Conservation (phyloP, 2,797 vertebrate species). For the Salmo trutta region DNA sequence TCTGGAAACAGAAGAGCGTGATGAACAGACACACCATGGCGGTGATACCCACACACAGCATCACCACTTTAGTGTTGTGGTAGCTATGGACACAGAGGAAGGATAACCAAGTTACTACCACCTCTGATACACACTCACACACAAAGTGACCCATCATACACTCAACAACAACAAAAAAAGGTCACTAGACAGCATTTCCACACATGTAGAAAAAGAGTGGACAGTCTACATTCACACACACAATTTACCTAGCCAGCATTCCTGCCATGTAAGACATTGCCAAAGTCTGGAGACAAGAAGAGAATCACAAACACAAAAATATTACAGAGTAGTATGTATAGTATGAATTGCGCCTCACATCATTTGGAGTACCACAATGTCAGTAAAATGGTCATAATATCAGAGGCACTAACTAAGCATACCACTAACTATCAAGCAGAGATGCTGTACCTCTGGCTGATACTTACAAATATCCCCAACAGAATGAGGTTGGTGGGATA, state of each 20-base stretch:
- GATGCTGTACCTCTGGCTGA: background rate
- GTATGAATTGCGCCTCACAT: too few relatives aligned
- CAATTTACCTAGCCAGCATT: conserved; percentile 55
- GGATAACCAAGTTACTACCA: background rate
- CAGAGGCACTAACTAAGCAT: background rate
- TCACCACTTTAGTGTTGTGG: conserved; percentile 57
- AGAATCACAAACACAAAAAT: background rate
- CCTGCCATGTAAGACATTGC: conserved; percentile 61
- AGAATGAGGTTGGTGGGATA: conserved; percentile 60
- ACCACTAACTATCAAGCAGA: background rate
- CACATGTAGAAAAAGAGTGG: too few relatives aligned
- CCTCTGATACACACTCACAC: background rate
- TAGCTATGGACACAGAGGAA: conserved; percentile 34
- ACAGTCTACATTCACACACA: background rate
- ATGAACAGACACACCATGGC: conserved; percentile 55
- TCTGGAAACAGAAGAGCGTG: conserved; percentile 60
- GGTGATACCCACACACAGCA: conserved; percentile 59
- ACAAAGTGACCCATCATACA: background rate
- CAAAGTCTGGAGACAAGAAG: conserved; percentile 41
- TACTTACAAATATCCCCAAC: conserved; percentile 55
- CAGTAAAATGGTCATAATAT: too few relatives aligned
- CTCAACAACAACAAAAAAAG: too few relatives aligned
- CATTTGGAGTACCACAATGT: too few relatives aligned
- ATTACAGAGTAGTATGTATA: too few relatives aligned
- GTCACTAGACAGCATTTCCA: too few relatives aligned